These are phyloP conservation scores for Rhynchotus rufescens DNA, from an alignment of 2,797 vertebrate species.

Conservation along the genomic window DNA sequence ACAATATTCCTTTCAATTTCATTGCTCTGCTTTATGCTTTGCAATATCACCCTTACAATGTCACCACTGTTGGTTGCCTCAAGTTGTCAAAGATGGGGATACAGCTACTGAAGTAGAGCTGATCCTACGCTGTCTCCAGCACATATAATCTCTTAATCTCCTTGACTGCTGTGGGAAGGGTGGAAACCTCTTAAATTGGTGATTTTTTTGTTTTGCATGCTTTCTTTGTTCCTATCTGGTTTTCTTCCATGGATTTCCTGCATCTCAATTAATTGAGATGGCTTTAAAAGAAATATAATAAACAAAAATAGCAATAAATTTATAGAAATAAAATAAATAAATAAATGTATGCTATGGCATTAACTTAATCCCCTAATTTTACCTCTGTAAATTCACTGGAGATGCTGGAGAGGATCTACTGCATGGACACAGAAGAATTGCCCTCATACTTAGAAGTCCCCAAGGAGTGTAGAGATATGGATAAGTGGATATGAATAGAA, in stretches of 20 bases:
- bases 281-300: no score
- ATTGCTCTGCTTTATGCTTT: constrained; percentile 29
- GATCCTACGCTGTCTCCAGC: background rate
- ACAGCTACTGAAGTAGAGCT: constrained; percentile 45
- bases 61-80: constrained; percentile 53
- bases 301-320: no score
- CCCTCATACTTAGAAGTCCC: background rate
- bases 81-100: constrained; percentile 43
- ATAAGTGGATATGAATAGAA: background rate
- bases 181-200: background rate
- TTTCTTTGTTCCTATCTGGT: background rate
- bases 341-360: background rate
- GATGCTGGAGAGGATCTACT: background rate
- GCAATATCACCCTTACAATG: constrained; percentile 60
- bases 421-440: background rate
- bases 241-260: background rate
- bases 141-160: background rate
- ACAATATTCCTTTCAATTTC: constrained; percentile 37
- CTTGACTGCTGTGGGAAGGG: background rate
- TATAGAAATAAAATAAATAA: no score
- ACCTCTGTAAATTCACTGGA: background rate
- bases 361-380: background rate
- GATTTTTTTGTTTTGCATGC: background rate
- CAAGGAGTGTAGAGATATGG: background rate
- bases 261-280: background rate